phyloP scores from a whole-genome alignment of 1,140 invertebrate genomes.

The Sitophilus oryzae region DNA sequence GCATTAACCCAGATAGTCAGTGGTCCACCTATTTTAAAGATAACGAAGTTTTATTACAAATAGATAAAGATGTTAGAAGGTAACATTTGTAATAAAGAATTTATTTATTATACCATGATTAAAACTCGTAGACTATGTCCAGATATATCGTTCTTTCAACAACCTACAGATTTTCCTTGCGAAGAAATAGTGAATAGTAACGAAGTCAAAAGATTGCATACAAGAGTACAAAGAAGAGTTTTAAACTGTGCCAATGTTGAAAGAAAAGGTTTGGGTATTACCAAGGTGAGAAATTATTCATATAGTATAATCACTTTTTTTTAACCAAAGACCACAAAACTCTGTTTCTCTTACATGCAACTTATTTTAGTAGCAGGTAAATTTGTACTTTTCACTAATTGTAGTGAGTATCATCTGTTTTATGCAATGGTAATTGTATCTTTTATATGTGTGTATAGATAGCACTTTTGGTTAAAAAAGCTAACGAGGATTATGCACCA shows the following conservation, averaged over 20 bases:
- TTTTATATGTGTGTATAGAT: constrained; percentile 45
- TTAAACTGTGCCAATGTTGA: constrained; percentile 84
- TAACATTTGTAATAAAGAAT: neutral
- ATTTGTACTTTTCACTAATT: constrained; percentile 25
- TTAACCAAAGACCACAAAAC: too few species aligned
- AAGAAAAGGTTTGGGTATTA: constrained; percentile 79
- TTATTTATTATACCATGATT: neutral
- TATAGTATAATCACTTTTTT: constrained; percentile 4
- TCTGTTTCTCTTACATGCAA: constrained; percentile 2
- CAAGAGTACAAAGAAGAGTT: constrained; percentile 78
- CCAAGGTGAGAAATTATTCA: constrained; percentile 59
- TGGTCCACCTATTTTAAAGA: constrained; percentile 95
- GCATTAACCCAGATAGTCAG: constrained; percentile 85
- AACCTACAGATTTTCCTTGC: constrained; percentile 82
- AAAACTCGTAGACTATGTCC: constrained; percentile 67
- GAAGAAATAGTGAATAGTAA: constrained; percentile 65
- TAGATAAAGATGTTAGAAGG: constrained; percentile 90
- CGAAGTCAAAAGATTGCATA: constrained; percentile 74
- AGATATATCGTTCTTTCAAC: constrained; percentile 96
- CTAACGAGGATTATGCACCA: constrained; percentile 71
- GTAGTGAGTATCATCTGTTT: neutral
- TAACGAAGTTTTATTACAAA: constrained; percentile 93
- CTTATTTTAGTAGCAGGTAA: constrained; percentile 39
- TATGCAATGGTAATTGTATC: neutral
- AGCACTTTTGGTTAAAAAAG: constrained; percentile 58